A percentile compares a stretch with the other conserved stretches of the same genome.
Conservation (phyloP, 2,888 invertebrate species). For the Trissolcus japonicus region DNA sequence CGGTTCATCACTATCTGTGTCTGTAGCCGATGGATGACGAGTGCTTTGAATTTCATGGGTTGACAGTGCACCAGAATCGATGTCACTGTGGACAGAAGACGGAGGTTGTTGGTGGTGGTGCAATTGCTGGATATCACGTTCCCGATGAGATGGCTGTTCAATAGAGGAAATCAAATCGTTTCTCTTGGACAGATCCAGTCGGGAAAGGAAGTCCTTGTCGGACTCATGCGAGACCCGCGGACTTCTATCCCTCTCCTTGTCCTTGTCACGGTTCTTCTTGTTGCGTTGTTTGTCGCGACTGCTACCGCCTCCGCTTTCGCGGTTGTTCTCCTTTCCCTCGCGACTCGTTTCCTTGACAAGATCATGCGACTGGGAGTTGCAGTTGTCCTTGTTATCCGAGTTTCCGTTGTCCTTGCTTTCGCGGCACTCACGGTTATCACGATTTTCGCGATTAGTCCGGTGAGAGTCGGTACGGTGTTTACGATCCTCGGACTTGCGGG, state of each 20-base stretch:
- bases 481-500: constrained; percentile 73
- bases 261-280: constrained; percentile 64
- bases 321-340: constrained; percentile 73
- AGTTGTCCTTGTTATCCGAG: constrained; percentile 66
- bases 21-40: constrained; percentile 72
- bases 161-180: constrained; percentile 66
- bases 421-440: constrained; percentile 70
- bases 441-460: constrained; percentile 68
- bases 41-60: constrained; percentile 70
- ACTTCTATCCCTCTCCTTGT: constrained; percentile 72
- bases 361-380: constrained; percentile 53
- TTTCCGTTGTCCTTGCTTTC: constrained; percentile 65
- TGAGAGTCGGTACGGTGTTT: constrained; percentile 73
- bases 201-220: constrained; percentile 72
- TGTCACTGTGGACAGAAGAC: constrained; percentile 69
- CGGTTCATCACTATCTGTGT: constrained; percentile 86
- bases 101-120: constrained; percentile 65
- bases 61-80: constrained; percentile 70
- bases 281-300: constrained; percentile 71
- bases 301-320: constrained; percentile 62
- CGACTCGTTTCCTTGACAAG: constrained; percentile 62
- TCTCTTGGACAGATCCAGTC: constrained; percentile 69
- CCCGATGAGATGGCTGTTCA: constrained; percentile 63
- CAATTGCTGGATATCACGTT: constrained; percentile 66
- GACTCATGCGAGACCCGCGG: constrained; percentile 71